A percentile compares a stretch with the other conserved stretches of the same genome.
These are phyloP conservation scores for Macaca fascicularis DNA, from an alignment of 2,113 vertebrate genomes.

Conservation along the genomic window T2T-MFA8v1.1 NC_088379.1:47962001-47962500, in stretches of 20 bases:
- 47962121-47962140: conserved; percentile 18
- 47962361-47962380: conserved; percentile 82
- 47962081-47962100: conserved; percentile 43
- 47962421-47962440: conserved; percentile 71
- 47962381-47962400: conserved; percentile 86
- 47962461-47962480: conserved; percentile 81
- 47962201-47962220: conserved; percentile 18
- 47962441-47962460: conserved; percentile 80
- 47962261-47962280: conserved; percentile 23
- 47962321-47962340: conserved; percentile 77
- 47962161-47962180: neutral
- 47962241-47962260: conserved; percentile 41
- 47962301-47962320: conserved; percentile 44
- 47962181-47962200: neutral
- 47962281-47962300: conserved; percentile 29
- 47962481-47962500: conserved; percentile 84
- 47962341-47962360: conserved; percentile 71
- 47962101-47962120: neutral
- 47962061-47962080: conserved; percentile 29
- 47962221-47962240: conserved; percentile 29
- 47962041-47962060: conserved; percentile 37
- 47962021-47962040: conserved; percentile 42
- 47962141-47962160: conserved; percentile 36
- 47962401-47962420: conserved; percentile 83
- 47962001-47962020: conserved; percentile 51